Base-by-base conservation (phyloP, 2,113 vertebrate genomes). In the Pseudorectes ferrugineus region DNA sequence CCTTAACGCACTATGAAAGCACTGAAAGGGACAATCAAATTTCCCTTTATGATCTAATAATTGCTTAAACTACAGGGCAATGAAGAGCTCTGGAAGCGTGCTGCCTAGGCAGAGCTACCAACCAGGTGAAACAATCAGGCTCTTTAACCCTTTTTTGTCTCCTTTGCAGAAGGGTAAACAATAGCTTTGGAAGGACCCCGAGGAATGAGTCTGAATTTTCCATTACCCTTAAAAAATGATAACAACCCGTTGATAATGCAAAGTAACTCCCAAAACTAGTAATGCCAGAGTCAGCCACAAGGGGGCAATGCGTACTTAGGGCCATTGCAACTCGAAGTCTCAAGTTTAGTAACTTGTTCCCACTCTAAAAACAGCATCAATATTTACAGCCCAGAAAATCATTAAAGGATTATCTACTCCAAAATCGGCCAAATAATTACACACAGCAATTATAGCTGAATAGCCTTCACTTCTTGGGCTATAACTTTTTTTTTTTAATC, bases 231-330 rank as follows among this genome's bases (percentile, higher is more conserved):
- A 15, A 62, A 58, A 54, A 66, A 22, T 4, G 5, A 45, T 55
- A 19, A 23, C 5, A 38, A 73, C 7, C 18, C 23, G 1, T 6
- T 22, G 13, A 1, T 11, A 59, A 45, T 0, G 33, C 2, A 42
- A 25, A 51, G 65, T 5, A 11, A 1, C 31, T 0, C 6, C 21
- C 11, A 14, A 35, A 62, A 46, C 1, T 0, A 62, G 62, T 42
- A 77, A 87, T n/a, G 43, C 48, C 61, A 68, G 36, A 36, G 40
- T 43, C 36, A 2, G 92, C 72, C 95, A 95, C 95, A 88, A 82
- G 92, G 42, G 81, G 95, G 95, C 92, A 77, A 59, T 57, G 52
- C 0, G 1, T 17, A 63, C 74, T 75, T 23, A 78, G 21, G 58
- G 81, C 43, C 55, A 14, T 5, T 9, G 28, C 25, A 62, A 57